These are phyloP conservation scores for Eulemur coronatus DNA, from an alignment of 2,797 vertebrate genomes.

Conservation along the genomic window DNA sequence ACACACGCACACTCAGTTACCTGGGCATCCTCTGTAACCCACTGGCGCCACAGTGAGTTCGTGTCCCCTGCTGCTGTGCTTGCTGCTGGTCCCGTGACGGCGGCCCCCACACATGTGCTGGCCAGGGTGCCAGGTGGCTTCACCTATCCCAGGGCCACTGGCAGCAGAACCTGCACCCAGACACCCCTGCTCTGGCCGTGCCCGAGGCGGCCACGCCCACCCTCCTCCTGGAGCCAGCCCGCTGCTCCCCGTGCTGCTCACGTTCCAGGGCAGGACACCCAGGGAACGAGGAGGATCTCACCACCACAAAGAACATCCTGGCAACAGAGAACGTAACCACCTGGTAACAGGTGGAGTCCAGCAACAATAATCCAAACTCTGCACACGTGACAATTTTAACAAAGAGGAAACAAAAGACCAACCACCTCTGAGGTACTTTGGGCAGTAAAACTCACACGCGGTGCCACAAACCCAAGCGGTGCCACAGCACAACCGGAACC, in stretches of 20 bases:
- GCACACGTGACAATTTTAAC: rapidly evolving
- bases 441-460: not conserved
- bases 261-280: not conserved
- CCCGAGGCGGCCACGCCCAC: not conserved
- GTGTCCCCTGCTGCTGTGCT: not conserved
- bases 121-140: not conserved
- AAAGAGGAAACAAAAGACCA: not conserved
- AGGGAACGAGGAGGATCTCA: not conserved
- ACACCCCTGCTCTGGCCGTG: not conserved
- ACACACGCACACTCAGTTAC: not conserved
- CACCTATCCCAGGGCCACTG: not conserved
- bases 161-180: not conserved
- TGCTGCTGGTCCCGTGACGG: not conserved
- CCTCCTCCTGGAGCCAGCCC: not conserved
- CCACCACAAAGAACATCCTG: not conserved
- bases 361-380: not conserved
- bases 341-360: rapidly evolving
- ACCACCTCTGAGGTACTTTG: not conserved
- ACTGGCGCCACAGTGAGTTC: not conserved
- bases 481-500: rapidly evolving
- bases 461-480: not conserved
- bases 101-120: not conserved
- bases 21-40: too few species aligned
- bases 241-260: rapidly evolving
- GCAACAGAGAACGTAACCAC: rapidly evolving